A percentile compares a stretch with the other conserved stretches of the same genome.
phyloP scores from a whole-genome alignment of 2,888 invertebrate species.

The Bombylius major region DNA sequence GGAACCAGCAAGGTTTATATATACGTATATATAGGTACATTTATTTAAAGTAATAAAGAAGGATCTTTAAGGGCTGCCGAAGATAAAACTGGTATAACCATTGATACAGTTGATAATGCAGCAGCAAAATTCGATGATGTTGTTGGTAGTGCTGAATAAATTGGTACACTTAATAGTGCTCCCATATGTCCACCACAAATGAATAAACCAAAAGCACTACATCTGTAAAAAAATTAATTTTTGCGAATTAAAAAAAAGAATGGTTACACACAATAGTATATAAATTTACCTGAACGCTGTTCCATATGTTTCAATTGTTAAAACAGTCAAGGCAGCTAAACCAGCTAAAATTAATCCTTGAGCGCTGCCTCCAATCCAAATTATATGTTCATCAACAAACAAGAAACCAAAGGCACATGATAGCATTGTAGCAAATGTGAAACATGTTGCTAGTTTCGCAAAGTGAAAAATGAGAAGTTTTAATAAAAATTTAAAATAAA shows the following conservation, averaged over 20 bases:
- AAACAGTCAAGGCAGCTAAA: slow-evolving; percentile 15
- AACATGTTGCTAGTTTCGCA: slow-evolving; percentile 13
- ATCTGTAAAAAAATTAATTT: slow-evolving; percentile 11
- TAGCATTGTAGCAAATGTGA: slow-evolving; percentile 15
- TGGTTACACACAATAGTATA: too few relatives aligned
- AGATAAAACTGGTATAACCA: slow-evolving; percentile 13
- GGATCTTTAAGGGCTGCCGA: slow-evolving; percentile 14
- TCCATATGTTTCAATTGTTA: slow-evolving; percentile 16
- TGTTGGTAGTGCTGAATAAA: slow-evolving; percentile 14
- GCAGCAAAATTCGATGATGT: slow-evolving; percentile 15
- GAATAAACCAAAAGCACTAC: slow-evolving; percentile 17
- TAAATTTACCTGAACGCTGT: slow-evolving; percentile 15
- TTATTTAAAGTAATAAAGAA: slow-evolving; percentile 3
- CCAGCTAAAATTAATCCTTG: slow-evolving; percentile 17
- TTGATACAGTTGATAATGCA: slow-evolving; percentile 13
- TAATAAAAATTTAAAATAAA: background rate
- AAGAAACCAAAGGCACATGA: slow-evolving; percentile 17
- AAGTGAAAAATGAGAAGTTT: too few relatives aligned
- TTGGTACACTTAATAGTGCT: slow-evolving; percentile 12
- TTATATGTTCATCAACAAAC: slow-evolving; percentile 12
- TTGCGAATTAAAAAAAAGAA: background rate
- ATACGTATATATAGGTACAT: too few relatives aligned
- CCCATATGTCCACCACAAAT: slow-evolving; percentile 15
- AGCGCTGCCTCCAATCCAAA: slow-evolving; percentile 19
- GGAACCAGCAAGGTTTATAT: too few relatives aligned